Base-by-base conservation (phyloP, 1,140 invertebrate species). In the Drosophila ercepeae region DNA sequence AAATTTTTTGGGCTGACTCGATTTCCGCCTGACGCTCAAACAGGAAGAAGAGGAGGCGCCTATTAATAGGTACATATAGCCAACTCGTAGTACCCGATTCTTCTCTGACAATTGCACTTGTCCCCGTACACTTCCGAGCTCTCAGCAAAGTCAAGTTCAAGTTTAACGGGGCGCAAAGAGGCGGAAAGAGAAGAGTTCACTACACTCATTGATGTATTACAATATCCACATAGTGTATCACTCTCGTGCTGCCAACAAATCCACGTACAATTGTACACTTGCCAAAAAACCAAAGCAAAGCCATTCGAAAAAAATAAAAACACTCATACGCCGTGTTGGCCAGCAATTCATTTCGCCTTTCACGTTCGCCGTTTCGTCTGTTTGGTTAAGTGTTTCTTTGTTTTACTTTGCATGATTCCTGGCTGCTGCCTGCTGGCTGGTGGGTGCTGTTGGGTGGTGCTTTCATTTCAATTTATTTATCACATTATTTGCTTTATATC, bases 341-440 rank as follows among this genome's bases (percentile, higher is more conserved):
- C 73, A 69, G 55, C 63, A 63, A 46, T 67, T 81, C 45, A 50
- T 44, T 55, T 61, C 51, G 36, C 27, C 41, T 64, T 71, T 63
- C 58, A 25, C 48, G 16, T 42, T 54, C 60, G 42, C 60, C 45
- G 51, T 68, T 68, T 41, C 19, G 65, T 82, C 58, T 63, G 74
- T 86, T 86, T 86, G 82, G 32, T 86, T 89, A 88, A 88, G 73
- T 89, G 82, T 86, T 88, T 74, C 54, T 42, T 61, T 60, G 19
- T 36, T 36, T 29, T 48, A 39, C n/a, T 58, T 58, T 45, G 42
- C 44, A 25, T 23, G n/a, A 36, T 60, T 39, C 72, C 29, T 18
- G 14, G 16, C 59, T 60, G 39, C 45, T 65, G 18, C 23, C 64
- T 77, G 64, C 19, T 21, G 11, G 18, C 52, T 36, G 67, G 23